phyloP scores from a whole-genome alignment of 1,140 invertebrate species.

The Luehdorfia chinensis region DNA sequence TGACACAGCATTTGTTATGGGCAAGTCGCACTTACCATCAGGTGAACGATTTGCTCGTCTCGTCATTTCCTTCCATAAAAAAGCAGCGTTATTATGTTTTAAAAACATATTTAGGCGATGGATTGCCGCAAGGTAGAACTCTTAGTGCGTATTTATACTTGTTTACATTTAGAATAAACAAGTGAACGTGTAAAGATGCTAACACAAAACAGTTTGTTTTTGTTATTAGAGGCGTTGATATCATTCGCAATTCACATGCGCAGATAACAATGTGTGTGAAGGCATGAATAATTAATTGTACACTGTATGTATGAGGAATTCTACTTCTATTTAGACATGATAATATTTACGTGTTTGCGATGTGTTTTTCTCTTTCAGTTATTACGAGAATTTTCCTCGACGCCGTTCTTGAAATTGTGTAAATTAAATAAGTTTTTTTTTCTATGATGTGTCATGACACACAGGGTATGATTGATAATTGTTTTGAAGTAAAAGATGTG shows the following conservation, averaged over 20 bases:
- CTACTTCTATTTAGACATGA: not conserved
- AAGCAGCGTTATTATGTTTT: too few species aligned
- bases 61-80: too few species aligned
- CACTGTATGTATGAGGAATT: conserved; percentile 9
- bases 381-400: conserved; percentile 4
- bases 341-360: not conserved
- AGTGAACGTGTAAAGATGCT: conserved; percentile 20
- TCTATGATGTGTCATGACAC: too few species aligned
- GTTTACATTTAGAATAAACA: conserved; percentile 18
- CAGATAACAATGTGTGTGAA: conserved; percentile 26
- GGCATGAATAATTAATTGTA: conserved; percentile 31
- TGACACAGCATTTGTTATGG: too few species aligned
- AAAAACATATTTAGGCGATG: too few species aligned
- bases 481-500: not conserved
- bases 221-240: conserved; percentile 36
- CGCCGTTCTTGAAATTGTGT: not conserved
- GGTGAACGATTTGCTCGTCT: too few species aligned
- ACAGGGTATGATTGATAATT: too few species aligned
- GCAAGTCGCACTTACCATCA: too few species aligned
- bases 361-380: not conserved
- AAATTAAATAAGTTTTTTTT: too few species aligned
- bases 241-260: conserved; percentile 26
- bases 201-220: conserved; percentile 35
- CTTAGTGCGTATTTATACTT: conserved; percentile 24
- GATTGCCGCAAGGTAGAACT: not conserved